Evolutionary conservation across 2,888 invertebrate species (phyloP).

Genomic region (Linnaemya vulpina): DNA sequence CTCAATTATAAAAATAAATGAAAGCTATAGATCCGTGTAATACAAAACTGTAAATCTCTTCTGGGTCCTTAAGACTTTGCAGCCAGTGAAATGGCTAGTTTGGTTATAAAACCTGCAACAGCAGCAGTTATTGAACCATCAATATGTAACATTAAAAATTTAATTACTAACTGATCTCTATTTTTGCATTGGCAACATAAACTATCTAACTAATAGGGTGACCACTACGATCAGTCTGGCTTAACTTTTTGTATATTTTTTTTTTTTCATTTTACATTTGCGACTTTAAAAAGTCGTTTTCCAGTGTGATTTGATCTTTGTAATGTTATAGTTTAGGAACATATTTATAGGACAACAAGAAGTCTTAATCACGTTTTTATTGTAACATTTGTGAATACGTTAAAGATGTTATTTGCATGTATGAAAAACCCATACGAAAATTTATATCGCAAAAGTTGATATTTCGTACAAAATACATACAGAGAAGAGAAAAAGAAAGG

Average conservation of each 20-base stretch:
- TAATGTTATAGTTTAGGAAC: conserved; percentile 68
- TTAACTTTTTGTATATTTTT: neutral
- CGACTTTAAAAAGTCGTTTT: conserved; percentile 44
- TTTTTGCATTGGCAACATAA: too few species aligned
- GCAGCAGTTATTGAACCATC: too few species aligned
- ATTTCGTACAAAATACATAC: neutral
- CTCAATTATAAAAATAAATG: too few species aligned
- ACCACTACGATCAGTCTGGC: neutral
- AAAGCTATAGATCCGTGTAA: too few species aligned
- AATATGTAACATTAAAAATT: too few species aligned
- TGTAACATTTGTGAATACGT: conserved; percentile 62
- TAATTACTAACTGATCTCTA: too few species aligned
- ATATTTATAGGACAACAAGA: conserved; percentile 70
- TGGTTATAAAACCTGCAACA: too few species aligned
- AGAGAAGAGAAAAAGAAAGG: conserved; percentile 3
- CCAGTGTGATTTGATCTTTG: conserved; percentile 61
- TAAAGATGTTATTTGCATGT: conserved; percentile 47
- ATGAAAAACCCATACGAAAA: neutral
- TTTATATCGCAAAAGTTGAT: conserved; percentile 29
- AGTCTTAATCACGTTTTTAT: conserved; percentile 72
- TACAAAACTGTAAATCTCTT: too few species aligned
- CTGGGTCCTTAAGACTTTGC: too few species aligned
- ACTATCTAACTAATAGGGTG: neutral
- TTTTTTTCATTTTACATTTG: conserved; percentile 14
- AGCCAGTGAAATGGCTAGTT: too few species aligned